phyloP scores from a whole-genome alignment of 2,888 invertebrate genomes.

The Drosophila meridiana region DNA sequence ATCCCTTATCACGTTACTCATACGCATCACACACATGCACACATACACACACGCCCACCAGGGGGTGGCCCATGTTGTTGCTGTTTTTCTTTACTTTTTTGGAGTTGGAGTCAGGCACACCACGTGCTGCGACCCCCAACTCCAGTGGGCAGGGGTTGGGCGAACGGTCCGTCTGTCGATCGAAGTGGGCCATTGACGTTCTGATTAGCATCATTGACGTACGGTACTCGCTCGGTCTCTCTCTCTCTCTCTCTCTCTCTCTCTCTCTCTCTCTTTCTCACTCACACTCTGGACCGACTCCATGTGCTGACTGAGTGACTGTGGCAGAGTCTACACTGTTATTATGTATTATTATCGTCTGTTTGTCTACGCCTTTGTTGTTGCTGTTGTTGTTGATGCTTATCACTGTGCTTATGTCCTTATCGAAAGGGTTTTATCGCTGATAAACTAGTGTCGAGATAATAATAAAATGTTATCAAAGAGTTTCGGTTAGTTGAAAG shows the following conservation, averaged over 20 bases:
- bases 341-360: constrained; percentile 76
- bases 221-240: constrained; percentile 20
- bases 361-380: constrained; percentile 64
- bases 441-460: constrained; percentile 77
- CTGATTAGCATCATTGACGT: constrained; percentile 71
- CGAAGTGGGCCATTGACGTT: constrained; percentile 52
- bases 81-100: constrained; percentile 3
- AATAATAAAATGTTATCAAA: constrained; percentile 61
- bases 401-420: constrained; percentile 74
- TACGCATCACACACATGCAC: constrained; percentile 45
- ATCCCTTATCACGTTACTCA: constrained; percentile 62
- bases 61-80: constrained; percentile 66
- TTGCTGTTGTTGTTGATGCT: constrained; percentile 43
- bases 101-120: constrained; percentile 62
- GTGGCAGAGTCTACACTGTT: constrained; percentile 54
- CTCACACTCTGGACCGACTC: constrained; percentile 52
- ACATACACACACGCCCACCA: constrained; percentile 35
- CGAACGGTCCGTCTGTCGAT: neutral
- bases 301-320: constrained; percentile 36
- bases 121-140: constrained; percentile 70
- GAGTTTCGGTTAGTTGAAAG: constrained; percentile 51
- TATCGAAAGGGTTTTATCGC: constrained; percentile 71
- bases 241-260: neutral
- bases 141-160: constrained; percentile 11
- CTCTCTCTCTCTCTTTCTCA: neutral